Percentiles rank a stretch among this genome's conserved stretches.
phyloP scores from a whole-genome alignment of 2,797 vertebrate genomes.

The Tapirus indicus region DNA sequence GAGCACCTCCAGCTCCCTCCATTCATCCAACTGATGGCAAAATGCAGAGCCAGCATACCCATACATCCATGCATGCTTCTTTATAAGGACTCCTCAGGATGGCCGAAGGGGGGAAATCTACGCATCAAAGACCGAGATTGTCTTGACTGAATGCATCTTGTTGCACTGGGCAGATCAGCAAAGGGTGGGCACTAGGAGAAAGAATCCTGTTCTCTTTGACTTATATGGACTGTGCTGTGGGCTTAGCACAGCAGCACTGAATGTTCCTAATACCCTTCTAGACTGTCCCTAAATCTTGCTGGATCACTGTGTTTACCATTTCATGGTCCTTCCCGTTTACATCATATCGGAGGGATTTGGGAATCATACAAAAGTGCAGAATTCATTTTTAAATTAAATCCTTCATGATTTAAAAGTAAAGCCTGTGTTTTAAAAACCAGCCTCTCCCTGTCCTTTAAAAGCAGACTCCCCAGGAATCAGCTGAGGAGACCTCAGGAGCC shows the following conservation, averaged over 20 bases:
- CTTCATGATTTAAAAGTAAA: constrained; percentile 42
- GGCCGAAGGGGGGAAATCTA: background rate
- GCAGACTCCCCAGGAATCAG: background rate
- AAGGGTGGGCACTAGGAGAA: background rate
- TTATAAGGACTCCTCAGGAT: background rate
- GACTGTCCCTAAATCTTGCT: background rate
- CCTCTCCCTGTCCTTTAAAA: background rate
- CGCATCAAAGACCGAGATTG: accelerated
- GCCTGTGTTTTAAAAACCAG: background rate
- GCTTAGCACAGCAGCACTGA: background rate
- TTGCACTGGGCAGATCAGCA: background rate
- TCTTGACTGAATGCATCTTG: background rate
- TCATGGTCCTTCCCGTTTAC: background rate
- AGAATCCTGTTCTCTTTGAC: background rate
- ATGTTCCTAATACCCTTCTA: too few relatives aligned
- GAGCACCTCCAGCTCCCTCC: background rate
- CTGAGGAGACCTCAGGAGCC: background rate
- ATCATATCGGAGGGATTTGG: background rate
- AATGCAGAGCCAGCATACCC: background rate
- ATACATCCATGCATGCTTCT: accelerated
- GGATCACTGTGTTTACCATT: background rate
- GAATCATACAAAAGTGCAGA: background rate
- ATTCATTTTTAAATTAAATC: constrained; percentile 36
- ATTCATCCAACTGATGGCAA: background rate
- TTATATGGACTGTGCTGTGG: background rate